Evolutionary conservation across 2,888 invertebrate species (phyloP), one percentile per base, ranked within the genome.

Genomic region (Rhynchonema sp.): DNA sequence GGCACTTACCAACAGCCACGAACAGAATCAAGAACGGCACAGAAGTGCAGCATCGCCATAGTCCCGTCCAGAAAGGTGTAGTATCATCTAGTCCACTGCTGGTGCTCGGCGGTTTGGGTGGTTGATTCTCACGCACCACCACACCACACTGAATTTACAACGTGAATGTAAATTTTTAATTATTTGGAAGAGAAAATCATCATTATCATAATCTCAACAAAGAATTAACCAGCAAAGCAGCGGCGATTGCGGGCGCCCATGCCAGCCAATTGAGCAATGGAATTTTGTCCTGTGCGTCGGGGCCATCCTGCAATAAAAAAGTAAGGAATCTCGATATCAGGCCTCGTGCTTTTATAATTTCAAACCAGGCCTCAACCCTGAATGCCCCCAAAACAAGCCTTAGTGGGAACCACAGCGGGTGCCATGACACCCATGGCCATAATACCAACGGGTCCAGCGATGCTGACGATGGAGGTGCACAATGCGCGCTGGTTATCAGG

Each of bases 201-300:
- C 6, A 6, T 13, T 38, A 13, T 38, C 17, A 17, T 38, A 38
- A 38, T 17, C 38, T 17, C 54, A 3, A 6, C 49, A n/a, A 17
- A 6, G 20, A n/a, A 49, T n/a, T n/a, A 23, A 49, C 49, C 49
- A 49, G 6, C 3, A 49, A 20, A 6, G 49, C 49, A 17, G 49
- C 49, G n/a, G n/a, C n/a, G 6, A 49, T 23, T n/a, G 49, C 49
- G 3, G 49, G 49, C 23, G 49, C 49, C n/a, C 13, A 25, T 22
- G 28, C 9, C 13, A 29, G 2, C 23, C 26, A 56, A 30, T 67
- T 66, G 49, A 59, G 29, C 23, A 56, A n/a, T 58, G 49, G 53
- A 30, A 53, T 28, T 38, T 17, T 38, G 6, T 38, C 9, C 38
- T 38, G 9, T 6, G 38, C 9, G 6, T 17, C 17, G 38, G 6